These are phyloP conservation scores for Platygyra sinensis DNA, from an alignment of 64 coral and sea anemone species.

Conservation along the genomic window DNA sequence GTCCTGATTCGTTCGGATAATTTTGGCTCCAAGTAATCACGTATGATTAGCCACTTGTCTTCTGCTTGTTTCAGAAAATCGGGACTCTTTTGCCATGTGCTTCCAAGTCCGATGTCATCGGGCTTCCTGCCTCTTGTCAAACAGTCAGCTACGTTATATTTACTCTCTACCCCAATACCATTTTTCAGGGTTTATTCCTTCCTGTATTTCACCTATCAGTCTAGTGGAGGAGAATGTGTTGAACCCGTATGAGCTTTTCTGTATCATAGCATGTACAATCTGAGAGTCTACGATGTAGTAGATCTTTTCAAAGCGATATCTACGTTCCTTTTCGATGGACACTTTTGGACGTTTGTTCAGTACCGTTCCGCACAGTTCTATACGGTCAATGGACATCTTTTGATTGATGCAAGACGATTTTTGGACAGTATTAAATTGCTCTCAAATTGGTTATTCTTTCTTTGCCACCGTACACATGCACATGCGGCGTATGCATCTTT, in stretches of 20 bases:
- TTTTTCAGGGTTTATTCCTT: conserved; percentile 4
- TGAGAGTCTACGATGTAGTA: too few relatives aligned
- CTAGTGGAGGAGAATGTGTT: conserved; percentile 32
- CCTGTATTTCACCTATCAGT: conserved; percentile 56
- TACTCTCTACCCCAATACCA: conserved; percentile 39
- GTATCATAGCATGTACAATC: too few relatives aligned
- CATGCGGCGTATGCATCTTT: conserved; percentile 24
- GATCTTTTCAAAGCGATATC: too few relatives aligned
- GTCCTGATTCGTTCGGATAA: too few relatives aligned
- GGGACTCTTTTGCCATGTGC: conserved; percentile 4
- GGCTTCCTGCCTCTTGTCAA: too few relatives aligned
- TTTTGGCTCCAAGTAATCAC: too few relatives aligned
- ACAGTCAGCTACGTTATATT: conserved; percentile 32
- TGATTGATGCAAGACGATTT: too few relatives aligned
- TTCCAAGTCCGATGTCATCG: background rate
- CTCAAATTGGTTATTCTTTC: too few relatives aligned
- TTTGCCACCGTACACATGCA: conserved; percentile 32
- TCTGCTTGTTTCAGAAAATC: background rate
- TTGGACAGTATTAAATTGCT: too few relatives aligned
- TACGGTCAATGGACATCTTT: too few relatives aligned
- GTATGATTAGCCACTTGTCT: conserved; percentile 20
- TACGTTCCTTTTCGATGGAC: conserved; percentile 14
- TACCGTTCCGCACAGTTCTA: too few relatives aligned
- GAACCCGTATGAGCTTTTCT: conserved; percentile 17
- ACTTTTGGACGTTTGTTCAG: conserved; percentile 33